Evolutionary conservation across 1,140 invertebrate genomes (phyloP), one percentile per base, ranked within the genome.

Genomic region (Lepidurus packardi): DNA sequence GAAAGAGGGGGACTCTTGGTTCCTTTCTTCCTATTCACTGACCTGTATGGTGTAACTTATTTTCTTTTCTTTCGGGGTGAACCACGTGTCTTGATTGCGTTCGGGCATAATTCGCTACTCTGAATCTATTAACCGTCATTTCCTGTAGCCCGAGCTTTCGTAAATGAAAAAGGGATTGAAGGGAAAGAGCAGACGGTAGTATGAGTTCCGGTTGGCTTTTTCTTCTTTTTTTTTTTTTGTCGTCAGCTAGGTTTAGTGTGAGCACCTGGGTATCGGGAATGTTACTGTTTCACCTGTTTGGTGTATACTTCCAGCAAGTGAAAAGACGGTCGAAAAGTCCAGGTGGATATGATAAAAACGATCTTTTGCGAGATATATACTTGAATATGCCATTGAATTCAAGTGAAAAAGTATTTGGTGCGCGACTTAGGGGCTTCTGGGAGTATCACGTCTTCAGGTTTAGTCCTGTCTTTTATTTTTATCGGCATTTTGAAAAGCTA

Each of bases 281-380:
- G 53, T 65, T 65, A 65, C 16, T 65, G 45, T 47, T 13, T 65
- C 53, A 65, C 53, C 53, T 65, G 53, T 16, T 21, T 65, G 53
- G 6, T 65, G 21, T n/a, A 65, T 65, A 65, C 21, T 9, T n/a
- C 53, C 13, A 9, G 16, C 53, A 65, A 65, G 53, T 65, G 53
- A 7, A 65, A 65, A 21, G 34, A 34, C 34, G 3, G 34, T 34
- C 34, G 2, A 34, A 34, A 13, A 65, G 53, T 65, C 53, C 53
- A 65, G 53, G 53, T 65, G 53, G 16, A 21, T 65, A 9, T 65
- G 53, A 13, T n/a, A 13, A 65, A 65, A 65, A 13, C 21, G 8
- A 65, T 65, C 53, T 65, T 65, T 65, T n/a, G 53, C 16, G 13
- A 65, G 21, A 9, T 65, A 13, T 65, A 7, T 21, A 65, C 45